phyloP scores from a whole-genome alignment of 1,140 invertebrate genomes.

The Drosophila obscura region DNA sequence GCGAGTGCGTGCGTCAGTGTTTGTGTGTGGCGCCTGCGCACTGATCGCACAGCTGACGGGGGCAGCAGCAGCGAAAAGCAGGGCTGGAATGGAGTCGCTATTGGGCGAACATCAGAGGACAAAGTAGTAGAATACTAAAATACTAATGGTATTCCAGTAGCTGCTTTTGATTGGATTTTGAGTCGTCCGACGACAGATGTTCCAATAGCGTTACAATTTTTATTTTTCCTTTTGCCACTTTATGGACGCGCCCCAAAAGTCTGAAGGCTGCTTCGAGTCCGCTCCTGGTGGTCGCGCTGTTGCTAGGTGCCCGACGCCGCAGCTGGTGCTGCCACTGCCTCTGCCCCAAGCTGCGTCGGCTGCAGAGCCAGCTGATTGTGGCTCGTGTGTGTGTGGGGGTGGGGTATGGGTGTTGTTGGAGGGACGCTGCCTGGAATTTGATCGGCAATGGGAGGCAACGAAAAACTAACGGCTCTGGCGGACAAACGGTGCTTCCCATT shows the following conservation, averaged over 20 bases:
- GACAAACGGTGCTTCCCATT: conserved; percentile 52
- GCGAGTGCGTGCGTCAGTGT: not conserved
- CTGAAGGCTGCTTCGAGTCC: not conserved
- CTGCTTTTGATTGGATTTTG: no score
- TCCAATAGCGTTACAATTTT: not conserved
- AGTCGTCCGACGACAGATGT: not conserved
- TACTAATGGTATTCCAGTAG: not conserved
- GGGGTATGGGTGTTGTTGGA: not conserved
- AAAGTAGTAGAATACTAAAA: no score
- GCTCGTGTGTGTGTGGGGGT: conserved; percentile 2
- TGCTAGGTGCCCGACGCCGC: conserved; percentile 43
- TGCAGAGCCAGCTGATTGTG: conserved; percentile 52
- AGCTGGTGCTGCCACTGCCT: conserved; percentile 1
- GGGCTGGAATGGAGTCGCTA: conserved; percentile 5
- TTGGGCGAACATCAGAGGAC: not conserved
- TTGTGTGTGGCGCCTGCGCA: conserved; percentile 56
- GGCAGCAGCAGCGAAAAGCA: conserved; percentile 11
- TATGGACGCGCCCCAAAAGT: not conserved
- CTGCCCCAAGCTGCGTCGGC: conserved; percentile 31
- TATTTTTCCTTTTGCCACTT: not conserved
- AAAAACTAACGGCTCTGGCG: conserved; percentile 49
- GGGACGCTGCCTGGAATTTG: conserved; percentile 31
- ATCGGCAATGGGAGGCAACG: not conserved
- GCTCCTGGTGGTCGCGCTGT: conserved; percentile 32
- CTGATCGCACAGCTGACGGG: conserved; percentile 45